Evolutionary conservation across 2,888 invertebrate species (phyloP), one percentile per base, ranked within the genome.

Genomic region (Aporophyla lueneburgensis): DNA sequence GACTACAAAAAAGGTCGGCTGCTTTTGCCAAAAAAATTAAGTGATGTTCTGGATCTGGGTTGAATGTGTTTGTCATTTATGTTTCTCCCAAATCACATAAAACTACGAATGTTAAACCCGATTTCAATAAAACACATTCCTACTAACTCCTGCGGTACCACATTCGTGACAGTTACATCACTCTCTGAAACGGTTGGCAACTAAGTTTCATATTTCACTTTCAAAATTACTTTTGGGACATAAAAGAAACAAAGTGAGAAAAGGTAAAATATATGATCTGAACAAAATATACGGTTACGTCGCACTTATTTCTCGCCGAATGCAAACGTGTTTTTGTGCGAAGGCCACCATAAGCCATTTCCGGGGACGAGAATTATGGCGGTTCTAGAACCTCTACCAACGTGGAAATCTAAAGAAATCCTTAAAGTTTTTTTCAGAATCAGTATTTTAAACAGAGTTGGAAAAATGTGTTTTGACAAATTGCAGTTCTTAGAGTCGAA

Each of bases 241-340:
- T 72, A 81, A 77, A 81, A 66, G 53, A 81, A 80, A 84, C 81
- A 74, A 74, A 61, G 71, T 74, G 65, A 56, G 85, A 40, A 80
- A 75, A 84, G 65, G 65, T 80, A 43, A 74, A 69, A 69, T 81
- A 84, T 71, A 80, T 80, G 68, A 63, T 71, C 67, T 59, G 71
- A 69, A 76, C 61, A 66, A 82, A 76, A 86, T 82, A 63, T 73
- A 78, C 43, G 58, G 56, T 81, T 62, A 74, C 71, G 51, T 71
- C 40, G 46, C 53, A 61, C 51, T 78, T 74, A 86, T 86, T 73
- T 67, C 58, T 62, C 59, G n/a, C 68, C 40, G n/a, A 82, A 85
- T 78, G 72, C 72, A 82, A 78, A 78, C 58, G 61, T 71, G 65
- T 82, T 84, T 86, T 81, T 85, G 53, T 71, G 53, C 74, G 70